Evolutionary conservation across 2,888 invertebrate genomes (phyloP).

Genomic region (Tineola bisselliella): DNA sequence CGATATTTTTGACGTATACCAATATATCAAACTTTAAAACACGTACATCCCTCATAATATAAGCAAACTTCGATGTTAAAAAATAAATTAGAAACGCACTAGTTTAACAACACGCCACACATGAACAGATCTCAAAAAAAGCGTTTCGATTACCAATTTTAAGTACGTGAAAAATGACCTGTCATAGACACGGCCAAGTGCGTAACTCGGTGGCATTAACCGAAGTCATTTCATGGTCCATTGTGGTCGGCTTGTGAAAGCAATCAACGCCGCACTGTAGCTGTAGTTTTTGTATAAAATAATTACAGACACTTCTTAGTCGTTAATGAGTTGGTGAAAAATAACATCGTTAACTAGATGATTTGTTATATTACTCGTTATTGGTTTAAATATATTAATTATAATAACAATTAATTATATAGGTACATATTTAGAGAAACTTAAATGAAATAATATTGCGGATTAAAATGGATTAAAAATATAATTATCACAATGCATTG

Average conservation of each 20-base stretch:
- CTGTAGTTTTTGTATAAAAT: slow-evolving; percentile 3
- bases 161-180: slow-evolving; percentile 2
- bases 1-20: no score
- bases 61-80: no score
- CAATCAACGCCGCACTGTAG: slow-evolving; percentile 26
- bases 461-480: no score
- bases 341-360: neutral
- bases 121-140: neutral
- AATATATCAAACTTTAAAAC: no score
- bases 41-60: no score
- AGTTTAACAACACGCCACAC: neutral
- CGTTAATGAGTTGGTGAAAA: neutral
- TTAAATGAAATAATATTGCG: no score
- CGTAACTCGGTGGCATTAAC: slow-evolving; percentile 49
- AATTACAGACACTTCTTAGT: slow-evolving; percentile 12
- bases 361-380: neutral
- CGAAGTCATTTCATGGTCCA: slow-evolving; percentile 52
- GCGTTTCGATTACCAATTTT: neutral
- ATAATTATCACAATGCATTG: no score
- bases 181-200: slow-evolving; percentile 22
- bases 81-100: neutral
- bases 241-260: slow-evolving; percentile 54
- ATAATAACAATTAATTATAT: no score
- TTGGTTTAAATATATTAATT: no score
- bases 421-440: no score